Evolutionary conservation across 2,888 invertebrate genomes (phyloP).

Genomic region (Apodemia zela): DNA sequence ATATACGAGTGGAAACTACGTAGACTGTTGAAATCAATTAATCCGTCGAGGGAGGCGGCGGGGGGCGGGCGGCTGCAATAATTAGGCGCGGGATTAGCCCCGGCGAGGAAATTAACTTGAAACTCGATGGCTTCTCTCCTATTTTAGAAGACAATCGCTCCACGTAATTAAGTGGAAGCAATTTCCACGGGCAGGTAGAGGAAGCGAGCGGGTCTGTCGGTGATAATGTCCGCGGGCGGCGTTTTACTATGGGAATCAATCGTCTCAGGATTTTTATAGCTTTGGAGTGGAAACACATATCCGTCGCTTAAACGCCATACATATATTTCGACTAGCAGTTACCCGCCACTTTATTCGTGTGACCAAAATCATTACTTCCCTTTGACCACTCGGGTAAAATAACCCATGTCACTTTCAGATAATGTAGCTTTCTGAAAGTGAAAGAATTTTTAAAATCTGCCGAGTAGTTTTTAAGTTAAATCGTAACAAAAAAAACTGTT

Average conservation of each 20-base stretch:
- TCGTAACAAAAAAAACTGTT: no score
- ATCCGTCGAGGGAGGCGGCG: slow-evolving; percentile 27
- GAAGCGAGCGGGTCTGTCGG: slow-evolving; percentile 12
- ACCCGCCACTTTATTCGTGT: no score
- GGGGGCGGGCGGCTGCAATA: slow-evolving; percentile 51
- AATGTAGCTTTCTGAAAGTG: no score
- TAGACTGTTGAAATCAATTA: slow-evolving; percentile 40
- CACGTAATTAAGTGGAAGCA: slow-evolving; percentile 33
- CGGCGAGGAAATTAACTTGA: slow-evolving; percentile 66
- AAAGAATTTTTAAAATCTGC: no score
- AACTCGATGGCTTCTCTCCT: slow-evolving; percentile 45
- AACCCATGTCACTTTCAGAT: no score
- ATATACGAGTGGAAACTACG: slow-evolving; percentile 22
- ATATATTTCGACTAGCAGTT: no score
- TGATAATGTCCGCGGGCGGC: slow-evolving; percentile 11
- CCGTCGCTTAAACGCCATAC: no score
- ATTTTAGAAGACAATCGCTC: slow-evolving; percentile 42
- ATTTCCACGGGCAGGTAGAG: slow-evolving; percentile 31
- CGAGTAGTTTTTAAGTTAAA: no score
- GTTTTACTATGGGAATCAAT: slow-evolving; percentile 4
- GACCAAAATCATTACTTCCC: no score
- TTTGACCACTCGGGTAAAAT: no score
- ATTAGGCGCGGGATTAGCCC: slow-evolving; percentile 69
- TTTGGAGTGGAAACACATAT: no score
- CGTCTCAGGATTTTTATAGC: background rate